Conservation (phyloP, 2,797 vertebrate species). For the Rallus crepitans region DNA sequence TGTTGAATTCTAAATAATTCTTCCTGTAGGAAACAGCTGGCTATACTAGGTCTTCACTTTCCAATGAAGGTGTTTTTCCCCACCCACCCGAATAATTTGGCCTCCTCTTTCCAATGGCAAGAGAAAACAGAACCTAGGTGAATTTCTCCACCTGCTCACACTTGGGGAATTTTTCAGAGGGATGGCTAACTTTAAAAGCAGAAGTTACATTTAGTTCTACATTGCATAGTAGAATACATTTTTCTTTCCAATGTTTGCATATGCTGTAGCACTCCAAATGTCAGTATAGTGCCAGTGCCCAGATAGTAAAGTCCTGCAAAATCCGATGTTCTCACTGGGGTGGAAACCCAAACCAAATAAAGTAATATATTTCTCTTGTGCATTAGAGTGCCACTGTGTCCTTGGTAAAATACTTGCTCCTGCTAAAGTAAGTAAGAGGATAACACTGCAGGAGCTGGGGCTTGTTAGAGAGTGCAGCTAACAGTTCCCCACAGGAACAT, state of each 20-base stretch:
- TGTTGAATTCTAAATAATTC: not conserved
- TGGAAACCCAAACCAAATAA: not conserved
- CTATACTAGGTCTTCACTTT: not conserved
- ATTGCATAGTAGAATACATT: not conserved
- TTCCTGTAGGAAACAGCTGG: not conserved
- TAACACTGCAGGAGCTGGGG: not conserved
- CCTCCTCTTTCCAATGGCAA: not conserved
- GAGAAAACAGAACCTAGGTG: not conserved
- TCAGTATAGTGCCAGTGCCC: not conserved
- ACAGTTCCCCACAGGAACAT: not conserved
- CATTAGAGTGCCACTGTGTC: not conserved
- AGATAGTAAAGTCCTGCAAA: not conserved
- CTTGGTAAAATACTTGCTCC: not conserved
- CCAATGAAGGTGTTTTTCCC: not conserved
- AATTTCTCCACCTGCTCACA: accelerated
- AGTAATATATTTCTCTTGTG: not conserved
- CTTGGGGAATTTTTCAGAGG: not conserved
- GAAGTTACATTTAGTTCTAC: not conserved
- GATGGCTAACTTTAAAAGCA: not conserved
- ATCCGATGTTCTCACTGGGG: not conserved
- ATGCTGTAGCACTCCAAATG: not conserved
- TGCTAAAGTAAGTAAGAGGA: not conserved
- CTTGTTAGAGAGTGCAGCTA: not conserved
- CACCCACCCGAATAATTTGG: not conserved
- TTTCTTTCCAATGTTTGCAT: not conserved